Evolutionary conservation across 2,113 vertebrate species (phyloP).

Genomic region (Piprites chloris): DNA sequence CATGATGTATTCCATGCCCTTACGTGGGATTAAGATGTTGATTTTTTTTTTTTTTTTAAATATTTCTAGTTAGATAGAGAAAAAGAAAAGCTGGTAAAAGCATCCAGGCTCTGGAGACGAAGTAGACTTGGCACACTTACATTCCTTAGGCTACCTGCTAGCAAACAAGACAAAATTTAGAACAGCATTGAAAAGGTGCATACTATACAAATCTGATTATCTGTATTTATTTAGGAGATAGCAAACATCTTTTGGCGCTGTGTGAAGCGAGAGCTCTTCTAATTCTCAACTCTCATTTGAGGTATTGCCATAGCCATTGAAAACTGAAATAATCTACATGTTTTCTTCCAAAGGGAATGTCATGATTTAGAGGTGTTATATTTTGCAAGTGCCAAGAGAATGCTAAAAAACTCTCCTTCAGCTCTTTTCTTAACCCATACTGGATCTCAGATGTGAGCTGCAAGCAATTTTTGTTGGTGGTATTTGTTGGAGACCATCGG

Average conservation of each 20-base stretch:
- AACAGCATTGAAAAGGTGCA: not conserved
- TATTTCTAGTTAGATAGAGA: not conserved
- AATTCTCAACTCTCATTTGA: slow-evolving; percentile 13
- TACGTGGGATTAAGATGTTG: not conserved
- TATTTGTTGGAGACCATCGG: slow-evolving; percentile 22
- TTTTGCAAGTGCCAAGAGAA: slow-evolving; percentile 10
- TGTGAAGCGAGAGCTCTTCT: slow-evolving; percentile 4
- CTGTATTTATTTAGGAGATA: slow-evolving; percentile 39
- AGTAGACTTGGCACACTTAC: not conserved
- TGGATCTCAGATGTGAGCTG: slow-evolving; percentile 31
- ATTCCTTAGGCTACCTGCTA: slow-evolving; percentile 21
- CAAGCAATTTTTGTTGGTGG: slow-evolving; percentile 14
- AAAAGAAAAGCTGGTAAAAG: not conserved
- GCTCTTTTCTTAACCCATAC: slow-evolving; percentile 7
- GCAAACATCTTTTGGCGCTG: slow-evolving; percentile 5
- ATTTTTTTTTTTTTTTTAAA: not conserved
- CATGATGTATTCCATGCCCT: not conserved
- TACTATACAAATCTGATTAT: slow-evolving; percentile 8
- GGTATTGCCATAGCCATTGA: not conserved
- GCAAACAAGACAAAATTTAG: slow-evolving; percentile 11
- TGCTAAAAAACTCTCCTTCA: not conserved
- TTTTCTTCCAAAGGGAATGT: slow-evolving; percentile 27
- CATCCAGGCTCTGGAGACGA: not conserved
- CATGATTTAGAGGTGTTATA: not conserved
- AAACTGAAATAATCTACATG: slow-evolving; percentile 5